phyloP scores from a whole-genome alignment of 2,888 invertebrate genomes.

The Pyrgus malvae region DNA sequence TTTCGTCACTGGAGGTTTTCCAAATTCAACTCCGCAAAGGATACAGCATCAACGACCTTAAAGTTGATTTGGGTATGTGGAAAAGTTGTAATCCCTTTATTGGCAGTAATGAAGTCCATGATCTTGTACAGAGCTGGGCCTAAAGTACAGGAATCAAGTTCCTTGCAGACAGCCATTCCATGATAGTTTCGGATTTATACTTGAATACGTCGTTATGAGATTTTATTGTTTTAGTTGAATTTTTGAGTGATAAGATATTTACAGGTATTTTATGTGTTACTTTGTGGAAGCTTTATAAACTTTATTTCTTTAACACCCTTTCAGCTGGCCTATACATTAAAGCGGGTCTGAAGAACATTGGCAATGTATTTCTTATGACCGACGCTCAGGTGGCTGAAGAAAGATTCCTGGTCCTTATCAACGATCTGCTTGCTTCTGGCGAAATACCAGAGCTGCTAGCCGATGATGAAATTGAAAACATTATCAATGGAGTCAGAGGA shows the following conservation, averaged over 20 bases:
- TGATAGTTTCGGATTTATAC: no score
- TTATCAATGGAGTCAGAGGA: constrained; percentile 87
- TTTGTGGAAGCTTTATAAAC: no score
- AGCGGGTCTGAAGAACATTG: constrained; percentile 92
- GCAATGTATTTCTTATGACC: constrained; percentile 94
- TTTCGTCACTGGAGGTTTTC: constrained; percentile 95
- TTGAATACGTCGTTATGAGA: no score
- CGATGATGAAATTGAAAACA: constrained; percentile 95
- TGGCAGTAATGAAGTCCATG: no score
- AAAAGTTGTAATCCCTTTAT: no score
- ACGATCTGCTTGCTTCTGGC: constrained; percentile 96
- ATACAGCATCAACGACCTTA: constrained; percentile 91
- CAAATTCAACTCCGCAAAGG: constrained; percentile 96
- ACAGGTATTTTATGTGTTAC: no score
- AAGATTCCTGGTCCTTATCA: constrained; percentile 93
- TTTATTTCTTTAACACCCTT: constrained; percentile 7
- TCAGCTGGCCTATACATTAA: constrained; percentile 90
- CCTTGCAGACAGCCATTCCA: no score
- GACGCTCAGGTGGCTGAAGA: constrained; percentile 97
- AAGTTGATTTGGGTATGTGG: constrained; percentile 80
- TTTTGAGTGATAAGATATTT: no score
- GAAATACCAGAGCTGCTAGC: constrained; percentile 95
- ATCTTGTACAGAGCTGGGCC: no score
- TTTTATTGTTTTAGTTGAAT: no score
- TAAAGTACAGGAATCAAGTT: no score